These are phyloP conservation scores for Uromys caudimaculatus DNA, from an alignment of 2,797 vertebrate species.

Conservation along the genomic window DNA sequence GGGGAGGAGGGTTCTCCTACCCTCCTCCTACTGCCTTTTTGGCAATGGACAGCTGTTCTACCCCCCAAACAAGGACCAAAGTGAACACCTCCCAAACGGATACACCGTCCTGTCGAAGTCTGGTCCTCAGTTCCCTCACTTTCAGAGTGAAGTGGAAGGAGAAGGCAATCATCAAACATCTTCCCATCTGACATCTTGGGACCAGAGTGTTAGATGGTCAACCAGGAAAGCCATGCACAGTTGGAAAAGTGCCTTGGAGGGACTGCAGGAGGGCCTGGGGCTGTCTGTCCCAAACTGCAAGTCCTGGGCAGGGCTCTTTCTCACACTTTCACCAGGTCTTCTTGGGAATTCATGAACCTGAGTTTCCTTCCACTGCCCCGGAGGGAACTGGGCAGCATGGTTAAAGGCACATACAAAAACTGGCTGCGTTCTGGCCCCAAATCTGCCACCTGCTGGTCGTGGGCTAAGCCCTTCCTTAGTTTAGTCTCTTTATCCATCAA, in stretches of 20 bases:
- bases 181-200: neutral
- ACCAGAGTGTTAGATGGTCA: constrained; percentile 19
- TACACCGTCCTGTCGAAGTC: neutral
- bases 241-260: neutral
- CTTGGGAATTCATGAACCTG: neutral
- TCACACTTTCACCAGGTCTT: neutral
- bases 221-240: neutral
- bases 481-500: constrained; percentile 27
- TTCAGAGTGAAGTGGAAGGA: neutral
- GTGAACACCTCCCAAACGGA: neutral
- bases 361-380: neutral
- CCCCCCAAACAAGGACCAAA: neutral
- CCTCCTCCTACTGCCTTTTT: neutral
- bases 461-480: neutral
- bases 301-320: neutral
- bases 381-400: neutral
- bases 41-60: neutral
- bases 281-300: neutral
- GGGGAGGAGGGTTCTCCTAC: neutral
- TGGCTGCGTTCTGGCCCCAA: neutral
- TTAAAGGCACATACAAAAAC: neutral
- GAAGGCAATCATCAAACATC: neutral
- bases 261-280: neutral
- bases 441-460: neutral
- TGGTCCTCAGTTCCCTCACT: neutral